Conservation (phyloP, 1,140 invertebrate species). For the Hycleus cichorii region DNA sequence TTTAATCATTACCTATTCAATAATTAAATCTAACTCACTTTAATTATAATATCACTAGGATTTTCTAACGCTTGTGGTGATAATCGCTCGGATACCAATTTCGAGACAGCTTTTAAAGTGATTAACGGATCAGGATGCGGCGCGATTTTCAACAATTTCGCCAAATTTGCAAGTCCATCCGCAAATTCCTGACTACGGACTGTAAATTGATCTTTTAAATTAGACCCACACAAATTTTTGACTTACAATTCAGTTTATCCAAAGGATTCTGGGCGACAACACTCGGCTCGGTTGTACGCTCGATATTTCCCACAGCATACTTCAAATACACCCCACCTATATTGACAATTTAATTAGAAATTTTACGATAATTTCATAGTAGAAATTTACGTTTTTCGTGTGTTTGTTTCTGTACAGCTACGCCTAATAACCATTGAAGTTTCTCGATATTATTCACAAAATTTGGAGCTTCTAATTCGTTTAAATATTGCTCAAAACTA, state of each 20-base stretch:
- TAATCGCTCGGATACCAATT: constrained; percentile 58
- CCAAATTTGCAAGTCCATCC: constrained; percentile 67
- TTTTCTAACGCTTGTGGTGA: constrained; percentile 59
- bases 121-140: constrained; percentile 75
- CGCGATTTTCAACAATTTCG: constrained; percentile 69
- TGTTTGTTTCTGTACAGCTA: constrained; percentile 76
- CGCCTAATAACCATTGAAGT: constrained; percentile 80
- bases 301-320: constrained; percentile 54
- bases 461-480: constrained; percentile 60
- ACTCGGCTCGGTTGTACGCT: constrained; percentile 52
- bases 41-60: constrained; percentile 43
- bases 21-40: constrained; percentile 23
- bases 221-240: constrained; percentile 1
- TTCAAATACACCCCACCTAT: constrained; percentile 64
- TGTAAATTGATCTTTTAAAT: constrained; percentile 43
- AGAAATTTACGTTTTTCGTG: constrained; percentile 64
- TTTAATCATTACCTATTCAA: constrained; percentile 1
- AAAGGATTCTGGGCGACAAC: constrained; percentile 72
- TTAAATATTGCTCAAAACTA: constrained; percentile 68
- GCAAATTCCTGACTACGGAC: constrained; percentile 79
- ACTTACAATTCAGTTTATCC: constrained; percentile 78
- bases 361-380: background rate
- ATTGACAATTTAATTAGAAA: constrained; percentile 27
- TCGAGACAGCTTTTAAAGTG: constrained; percentile 66
- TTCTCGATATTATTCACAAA: constrained; percentile 50